Base-by-base conservation (phyloP, 2,113 vertebrate genomes). In the Columba janthina region DNA sequence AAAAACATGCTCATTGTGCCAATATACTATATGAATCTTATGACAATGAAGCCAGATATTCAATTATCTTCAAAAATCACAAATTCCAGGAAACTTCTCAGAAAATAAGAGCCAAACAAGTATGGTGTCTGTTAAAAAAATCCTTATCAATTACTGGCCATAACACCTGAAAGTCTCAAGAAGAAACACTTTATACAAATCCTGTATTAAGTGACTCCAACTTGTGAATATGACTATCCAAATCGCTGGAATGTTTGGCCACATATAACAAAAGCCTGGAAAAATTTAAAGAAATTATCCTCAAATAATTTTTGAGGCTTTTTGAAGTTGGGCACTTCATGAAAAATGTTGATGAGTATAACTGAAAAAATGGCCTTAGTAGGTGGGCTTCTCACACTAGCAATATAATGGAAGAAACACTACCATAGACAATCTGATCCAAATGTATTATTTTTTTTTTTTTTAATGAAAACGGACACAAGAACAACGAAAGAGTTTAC, bases 291-390 rank as follows among this genome's bases (percentile, higher is more conserved):
- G 0, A 70, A 82, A 73, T 51, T 72, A 6, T 71, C 19, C 22
- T 10, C 18, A 36, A 51, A 44, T 8, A 60, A 21, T n/a, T 25
- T 36, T 2, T 3, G 2, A 5, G 2, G 0, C 9, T 40, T 67
- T 74, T 29, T 32, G 3, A 88, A 80, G 20, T 24, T 56, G 29
- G 7, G 11, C 25, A 38, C 34, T 32, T 31, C 22, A 71, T 57
- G 22, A 40, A 70, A 86, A 77, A 48, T 5, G 3, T 4, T 36
- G 17, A 46, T 29, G 19, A 11, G 11, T 11, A 15, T 74, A 83
- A 53, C 8, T 40, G 29, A 51, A 21, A 87, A 72, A 72, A 65
- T 0, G 4, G 5, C 15, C 18, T 73, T 72, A 25, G 17, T 12
- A 28, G 16, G n/a, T 5, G 16, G 31, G 17, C 16, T 72, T 48